These are phyloP conservation scores for Dolichopus griseipennis DNA, from an alignment of 2,888 invertebrate genomes.

Conservation along the genomic window DNA sequence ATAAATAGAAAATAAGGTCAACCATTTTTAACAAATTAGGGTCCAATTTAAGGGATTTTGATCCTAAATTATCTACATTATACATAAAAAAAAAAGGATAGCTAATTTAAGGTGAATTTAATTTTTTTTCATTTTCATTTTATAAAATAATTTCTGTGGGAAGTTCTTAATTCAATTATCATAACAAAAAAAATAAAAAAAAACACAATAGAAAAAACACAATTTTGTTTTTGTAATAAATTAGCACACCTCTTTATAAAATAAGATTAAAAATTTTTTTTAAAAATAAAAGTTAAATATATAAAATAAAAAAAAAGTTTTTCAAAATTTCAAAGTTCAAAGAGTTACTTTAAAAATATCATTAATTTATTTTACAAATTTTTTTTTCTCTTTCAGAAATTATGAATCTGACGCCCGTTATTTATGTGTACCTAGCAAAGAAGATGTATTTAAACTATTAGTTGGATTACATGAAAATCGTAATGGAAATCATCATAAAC, in stretches of 20 bases:
- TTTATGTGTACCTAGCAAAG: constrained; percentile 53
- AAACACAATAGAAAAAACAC: no score
- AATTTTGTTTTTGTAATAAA: no score
- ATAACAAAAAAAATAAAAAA: no score
- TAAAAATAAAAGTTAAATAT: neutral
- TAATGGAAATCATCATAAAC: constrained; percentile 47
- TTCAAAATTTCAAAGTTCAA: neutral
- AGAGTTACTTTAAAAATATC: neutral
- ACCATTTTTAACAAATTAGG: no score
- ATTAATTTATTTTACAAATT: constrained; percentile 12
- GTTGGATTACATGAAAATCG: constrained; percentile 54
- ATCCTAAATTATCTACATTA: neutral
- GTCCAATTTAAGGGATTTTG: neutral
- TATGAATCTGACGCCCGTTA: constrained; percentile 53
- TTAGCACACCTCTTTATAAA: no score
- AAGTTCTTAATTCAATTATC: no score
- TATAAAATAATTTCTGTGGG: no score
- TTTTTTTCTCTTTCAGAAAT: constrained; percentile 27
- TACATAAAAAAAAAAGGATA: no score
- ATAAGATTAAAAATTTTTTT: neutral
- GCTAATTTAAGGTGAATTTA: no score
- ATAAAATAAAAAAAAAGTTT: neutral
- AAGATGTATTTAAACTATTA: constrained; percentile 53
- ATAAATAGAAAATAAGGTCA: no score
- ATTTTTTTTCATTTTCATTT: no score